These are phyloP conservation scores for Chunga burmeisteri DNA, from an alignment of 2,113 vertebrate genomes.

Conservation along the genomic window DNA sequence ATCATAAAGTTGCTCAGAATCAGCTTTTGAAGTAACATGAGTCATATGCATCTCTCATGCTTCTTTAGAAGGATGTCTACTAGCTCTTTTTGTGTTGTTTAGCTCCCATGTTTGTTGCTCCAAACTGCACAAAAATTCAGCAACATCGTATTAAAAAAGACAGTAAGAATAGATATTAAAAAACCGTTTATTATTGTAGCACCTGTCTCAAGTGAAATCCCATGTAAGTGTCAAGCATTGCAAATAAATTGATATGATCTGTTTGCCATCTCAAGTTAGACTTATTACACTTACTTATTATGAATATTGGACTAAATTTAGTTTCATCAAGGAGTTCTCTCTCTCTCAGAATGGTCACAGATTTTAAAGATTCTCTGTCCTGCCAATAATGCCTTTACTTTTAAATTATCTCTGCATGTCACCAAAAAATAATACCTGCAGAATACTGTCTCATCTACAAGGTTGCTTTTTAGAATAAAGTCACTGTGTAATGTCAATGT, in stretches of 20 bases:
- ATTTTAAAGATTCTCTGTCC: background rate
- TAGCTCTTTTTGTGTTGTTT: background rate
- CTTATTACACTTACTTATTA: background rate
- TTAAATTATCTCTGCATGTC: background rate
- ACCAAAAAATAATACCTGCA: background rate
- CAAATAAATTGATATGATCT: background rate
- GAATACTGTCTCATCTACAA: background rate
- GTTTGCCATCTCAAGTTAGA: background rate
- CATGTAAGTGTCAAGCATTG: background rate
- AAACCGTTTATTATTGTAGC: fast-evolving
- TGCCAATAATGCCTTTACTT: background rate
- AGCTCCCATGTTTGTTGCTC: background rate
- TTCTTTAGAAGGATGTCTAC: background rate
- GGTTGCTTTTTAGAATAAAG: background rate
- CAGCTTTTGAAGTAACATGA: background rate
- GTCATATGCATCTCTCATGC: background rate
- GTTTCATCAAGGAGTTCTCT: background rate
- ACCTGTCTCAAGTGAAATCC: background rate
- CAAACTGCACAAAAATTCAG: background rate
- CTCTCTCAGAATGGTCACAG: background rate
- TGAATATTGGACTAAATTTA: background rate
- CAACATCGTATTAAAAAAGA: background rate
- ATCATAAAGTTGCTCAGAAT: background rate
- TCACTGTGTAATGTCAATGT: background rate
- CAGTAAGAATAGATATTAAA: background rate